Evolutionary conservation across 2,888 invertebrate species (phyloP).

Genomic region (Invenusta paracnida): DNA sequence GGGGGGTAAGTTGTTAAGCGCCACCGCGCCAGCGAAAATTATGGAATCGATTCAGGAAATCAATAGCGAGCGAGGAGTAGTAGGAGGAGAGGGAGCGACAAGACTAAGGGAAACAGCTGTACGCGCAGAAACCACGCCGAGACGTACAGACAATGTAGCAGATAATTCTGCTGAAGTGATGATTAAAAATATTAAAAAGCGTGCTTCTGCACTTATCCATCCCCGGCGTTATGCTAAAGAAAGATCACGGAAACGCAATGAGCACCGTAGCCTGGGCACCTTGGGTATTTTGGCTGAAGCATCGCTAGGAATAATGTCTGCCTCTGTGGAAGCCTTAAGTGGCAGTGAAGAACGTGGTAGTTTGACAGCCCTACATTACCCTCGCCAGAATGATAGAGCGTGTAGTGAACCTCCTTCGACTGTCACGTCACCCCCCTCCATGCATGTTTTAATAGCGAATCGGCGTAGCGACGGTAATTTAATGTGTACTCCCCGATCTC

Average conservation of each 20-base stretch:
- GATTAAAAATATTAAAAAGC: neutral
- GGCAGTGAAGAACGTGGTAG: neutral
- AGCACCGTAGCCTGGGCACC: neutral
- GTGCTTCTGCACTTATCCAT: neutral
- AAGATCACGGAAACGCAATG: neutral
- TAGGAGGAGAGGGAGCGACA: neutral
- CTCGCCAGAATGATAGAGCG: neutral
- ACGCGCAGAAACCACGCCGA: neutral
- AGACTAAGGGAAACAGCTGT: neutral
- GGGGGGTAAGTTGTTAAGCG: neutral
- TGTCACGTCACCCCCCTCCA: neutral
- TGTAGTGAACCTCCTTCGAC: neutral
- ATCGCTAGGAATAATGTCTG: neutral
- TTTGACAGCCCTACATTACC: neutral
- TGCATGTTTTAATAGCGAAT: neutral
- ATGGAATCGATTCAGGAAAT: neutral
- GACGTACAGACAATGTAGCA: neutral
- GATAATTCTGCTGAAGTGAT: neutral
- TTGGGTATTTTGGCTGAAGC: neutral
- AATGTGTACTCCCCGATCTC: neutral
- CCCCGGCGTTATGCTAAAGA: neutral
- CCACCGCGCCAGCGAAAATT: neutral
- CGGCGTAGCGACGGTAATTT: neutral
- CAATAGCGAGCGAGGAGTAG: neutral
- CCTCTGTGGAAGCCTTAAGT: neutral